Conservation (phyloP, 1,140 invertebrate genomes). For the Pseudomyrmex dendroicus region DNA sequence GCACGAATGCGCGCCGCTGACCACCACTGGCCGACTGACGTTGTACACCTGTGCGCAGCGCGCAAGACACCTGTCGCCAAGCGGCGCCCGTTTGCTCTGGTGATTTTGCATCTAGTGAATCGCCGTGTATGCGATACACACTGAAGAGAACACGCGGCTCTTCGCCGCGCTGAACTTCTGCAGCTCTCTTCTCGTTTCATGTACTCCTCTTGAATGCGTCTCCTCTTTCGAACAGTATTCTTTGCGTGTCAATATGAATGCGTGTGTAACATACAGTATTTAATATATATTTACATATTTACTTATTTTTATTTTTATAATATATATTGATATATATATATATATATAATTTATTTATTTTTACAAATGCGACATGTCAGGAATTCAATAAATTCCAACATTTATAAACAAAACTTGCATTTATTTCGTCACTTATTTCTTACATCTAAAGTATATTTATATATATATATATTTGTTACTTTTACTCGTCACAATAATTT, state of each 20-base stretch:
- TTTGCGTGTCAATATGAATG: no score
- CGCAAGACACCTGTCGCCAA: conserved; percentile 66
- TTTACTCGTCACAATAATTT: conserved; percentile 17
- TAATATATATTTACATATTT: no score
- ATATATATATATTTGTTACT: neutral
- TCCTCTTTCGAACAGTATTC: no score
- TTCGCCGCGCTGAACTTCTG: neutral
- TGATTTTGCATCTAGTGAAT: conserved; percentile 66
- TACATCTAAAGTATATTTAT: conserved; percentile 36
- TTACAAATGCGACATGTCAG: neutral
- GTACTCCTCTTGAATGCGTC: neutral
- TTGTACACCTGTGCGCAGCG: conserved; percentile 69
- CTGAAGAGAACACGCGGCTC: neutral
- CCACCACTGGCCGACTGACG: conserved; percentile 67
- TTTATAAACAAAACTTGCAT: conserved; percentile 56
- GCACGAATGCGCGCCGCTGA: conserved; percentile 70
- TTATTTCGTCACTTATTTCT: conserved; percentile 43
- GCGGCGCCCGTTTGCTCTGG: conserved; percentile 37
- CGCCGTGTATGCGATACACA: neutral
- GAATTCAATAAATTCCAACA: neutral
- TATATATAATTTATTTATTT: neutral
- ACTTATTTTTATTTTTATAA: no score
- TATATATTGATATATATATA: neutral
- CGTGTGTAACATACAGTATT: no score
- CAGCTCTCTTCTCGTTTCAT: neutral